Evolutionary conservation across 2,888 invertebrate species (phyloP), one percentile per base, ranked within the genome.

Genomic region (Phyllotreta cruciferae): DNA sequence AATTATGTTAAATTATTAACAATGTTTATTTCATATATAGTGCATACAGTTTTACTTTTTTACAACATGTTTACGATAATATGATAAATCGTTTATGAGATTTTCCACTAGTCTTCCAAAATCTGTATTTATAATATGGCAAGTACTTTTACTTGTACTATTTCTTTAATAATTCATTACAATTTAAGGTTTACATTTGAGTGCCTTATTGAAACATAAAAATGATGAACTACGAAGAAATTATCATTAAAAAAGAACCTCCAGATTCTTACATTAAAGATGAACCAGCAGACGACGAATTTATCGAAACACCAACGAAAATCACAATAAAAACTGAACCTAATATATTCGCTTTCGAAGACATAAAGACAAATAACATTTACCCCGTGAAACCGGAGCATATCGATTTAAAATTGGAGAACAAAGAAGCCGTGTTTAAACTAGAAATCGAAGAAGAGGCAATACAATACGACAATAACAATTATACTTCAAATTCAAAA

Each of bases 391-490:
- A 56, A 42, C 3, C 35, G 1, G 52, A 58, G 37, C 36, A 56
- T 13, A 35, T 34, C 13, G 36, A 44, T n/a, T 11, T 6, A 36
- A 11, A 45, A 37, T 37, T 14, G 45, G 47, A 56, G n/a, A 24
- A 49, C 10, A 7, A 14, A 38, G 24, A 34, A 39, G 11, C 3
- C 14, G 37, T 44, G 8, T 44, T 52, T 24, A 60, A 60, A 44
- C 14, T 52, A 36, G 60, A 60, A 36, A 14, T 60, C 4, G 60
- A 42, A 44, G 60, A 60, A 52, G 60, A 60, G 37, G 44, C 42
- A 37, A n/a, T 60, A 8, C 52, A 44, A 14, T 52, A 52, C 44
- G 42, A 53, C 39, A 52, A 39, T 37, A 37, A 41, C 7, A 50
- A 58, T 34, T 0, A 52, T 42, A 44, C 10, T n/a, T n/a, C n/a